Evolutionary conservation across 1,140 invertebrate genomes (phyloP), one percentile per base, ranked within the genome.

Genomic region (Drosophila willistoni): DNA sequence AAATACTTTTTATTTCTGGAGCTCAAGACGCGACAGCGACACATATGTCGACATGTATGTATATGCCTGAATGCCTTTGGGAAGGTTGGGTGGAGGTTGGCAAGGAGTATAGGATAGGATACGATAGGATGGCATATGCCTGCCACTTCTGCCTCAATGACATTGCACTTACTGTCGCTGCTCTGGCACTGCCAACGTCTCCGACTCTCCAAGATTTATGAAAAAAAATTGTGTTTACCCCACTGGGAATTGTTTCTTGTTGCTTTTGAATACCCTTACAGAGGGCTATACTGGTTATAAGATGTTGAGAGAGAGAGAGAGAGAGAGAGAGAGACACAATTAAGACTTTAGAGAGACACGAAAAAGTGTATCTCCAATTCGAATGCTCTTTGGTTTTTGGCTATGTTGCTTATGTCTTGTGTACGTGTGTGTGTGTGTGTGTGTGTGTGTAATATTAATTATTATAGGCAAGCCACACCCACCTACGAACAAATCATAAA

Each of bases 1-100:
- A 85, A 91, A 91, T 90, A 86, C 79, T 91, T 90, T 90, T 91
- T 87, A 91, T 89, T 89, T 91, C 7, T 56, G 62, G 10, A 55
- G 33, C 78, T 78, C 76, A 86, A 85, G 82, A 75, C 77, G 57
- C 64, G 36, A 36, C 34, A 62, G 12, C 36, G 9, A 44, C 12
- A 44, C 17, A 29, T 22, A 62, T n/a, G 13, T 14, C 9, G 13
- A 54, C n/a, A 54, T 57, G 60, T 51, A 19, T 1, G 1, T 19
- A 22, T 22, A 47, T 47, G 44, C 7, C 14, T 47, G 44, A 14
- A 47, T 47, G 19, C 64, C 69, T 71, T 71, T 66, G 41, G 60
- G 34, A 47, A 34, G 69, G 44, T 51, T 51, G 64, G 64, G 68
- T 61, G 36, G 34, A 12, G 34, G 34, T 36, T 10, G 9, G 34